These are phyloP conservation scores for Smithornis capensis DNA, from an alignment of 2,113 vertebrate species.

Conservation along the genomic window DNA sequence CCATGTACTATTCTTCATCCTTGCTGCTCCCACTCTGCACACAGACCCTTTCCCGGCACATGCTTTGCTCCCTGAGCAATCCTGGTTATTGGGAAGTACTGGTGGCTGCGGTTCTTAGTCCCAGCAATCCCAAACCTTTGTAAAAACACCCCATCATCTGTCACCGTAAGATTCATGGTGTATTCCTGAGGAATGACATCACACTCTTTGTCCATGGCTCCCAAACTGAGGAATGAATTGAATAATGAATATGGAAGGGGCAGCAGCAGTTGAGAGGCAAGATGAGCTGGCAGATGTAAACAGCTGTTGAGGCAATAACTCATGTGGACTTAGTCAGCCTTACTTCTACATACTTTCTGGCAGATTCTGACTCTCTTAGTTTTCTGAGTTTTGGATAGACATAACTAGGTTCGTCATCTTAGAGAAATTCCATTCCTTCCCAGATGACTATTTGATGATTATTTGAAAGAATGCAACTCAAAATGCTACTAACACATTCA, in stretches of 20 bases:
- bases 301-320: not conserved
- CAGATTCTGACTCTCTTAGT: not conserved
- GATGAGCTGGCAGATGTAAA: not conserved
- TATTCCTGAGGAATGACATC: not conserved
- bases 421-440: not conserved
- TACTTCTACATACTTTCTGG: not conserved
- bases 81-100: not conserved
- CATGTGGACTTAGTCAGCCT: not conserved
- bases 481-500: not conserved
- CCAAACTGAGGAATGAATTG: not conserved
- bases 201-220: accelerated
- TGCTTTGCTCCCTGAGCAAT: not conserved
- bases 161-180: not conserved
- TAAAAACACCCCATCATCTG: accelerated
- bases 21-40: accelerated
- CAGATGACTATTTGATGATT: not conserved
- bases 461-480: not conserved
- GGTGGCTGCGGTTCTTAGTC: not conserved
- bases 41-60: not conserved
- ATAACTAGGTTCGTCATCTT: not conserved
- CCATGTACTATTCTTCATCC: not conserved
- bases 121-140: not conserved
- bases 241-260: not conserved
- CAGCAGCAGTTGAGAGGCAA: not conserved
- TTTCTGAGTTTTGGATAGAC: not conserved